phyloP scores from a whole-genome alignment of 2,888 invertebrate genomes.

The Physocephala rufipes region DNA sequence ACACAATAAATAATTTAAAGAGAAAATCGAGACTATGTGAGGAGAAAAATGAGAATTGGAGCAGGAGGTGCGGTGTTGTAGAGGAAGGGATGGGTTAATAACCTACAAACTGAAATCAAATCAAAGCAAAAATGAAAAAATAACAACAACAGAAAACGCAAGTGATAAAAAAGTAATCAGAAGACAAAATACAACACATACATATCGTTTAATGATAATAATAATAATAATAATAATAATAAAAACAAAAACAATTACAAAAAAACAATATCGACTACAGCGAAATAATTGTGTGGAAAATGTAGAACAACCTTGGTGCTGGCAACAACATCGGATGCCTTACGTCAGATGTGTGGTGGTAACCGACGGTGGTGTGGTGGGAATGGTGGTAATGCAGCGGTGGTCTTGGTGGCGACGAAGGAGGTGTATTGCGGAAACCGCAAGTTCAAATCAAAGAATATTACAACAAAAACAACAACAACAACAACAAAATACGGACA shows the following conservation, averaged over 20 bases:
- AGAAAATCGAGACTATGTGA: background rate
- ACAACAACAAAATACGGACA: background rate
- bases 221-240: background rate
- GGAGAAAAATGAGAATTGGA: background rate
- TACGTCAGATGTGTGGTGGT: background rate
- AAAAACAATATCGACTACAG: slow-evolving; percentile 10
- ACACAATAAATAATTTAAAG: background rate
- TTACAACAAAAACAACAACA: background rate
- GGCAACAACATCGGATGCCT: too few relatives aligned
- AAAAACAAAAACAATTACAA: background rate
- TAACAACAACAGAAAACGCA: background rate
- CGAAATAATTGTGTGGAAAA: slow-evolving; percentile 26
- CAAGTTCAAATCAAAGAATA: background rate
- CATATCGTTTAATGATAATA: background rate
- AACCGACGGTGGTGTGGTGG: too few relatives aligned
- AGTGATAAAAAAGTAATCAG: background rate
- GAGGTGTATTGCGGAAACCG: background rate
- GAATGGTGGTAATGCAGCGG: background rate
- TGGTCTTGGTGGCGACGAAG: background rate
- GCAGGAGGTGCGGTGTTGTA: background rate
- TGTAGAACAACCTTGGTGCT: slow-evolving; percentile 29
- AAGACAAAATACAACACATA: background rate
- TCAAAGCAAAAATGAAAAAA: slow-evolving; percentile 20
- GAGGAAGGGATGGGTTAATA: slow-evolving; percentile 20
- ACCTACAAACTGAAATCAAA: slow-evolving; percentile 12